Base-by-base conservation (phyloP, 2,113 vertebrate genomes). In the Alethe diademata region DNA sequence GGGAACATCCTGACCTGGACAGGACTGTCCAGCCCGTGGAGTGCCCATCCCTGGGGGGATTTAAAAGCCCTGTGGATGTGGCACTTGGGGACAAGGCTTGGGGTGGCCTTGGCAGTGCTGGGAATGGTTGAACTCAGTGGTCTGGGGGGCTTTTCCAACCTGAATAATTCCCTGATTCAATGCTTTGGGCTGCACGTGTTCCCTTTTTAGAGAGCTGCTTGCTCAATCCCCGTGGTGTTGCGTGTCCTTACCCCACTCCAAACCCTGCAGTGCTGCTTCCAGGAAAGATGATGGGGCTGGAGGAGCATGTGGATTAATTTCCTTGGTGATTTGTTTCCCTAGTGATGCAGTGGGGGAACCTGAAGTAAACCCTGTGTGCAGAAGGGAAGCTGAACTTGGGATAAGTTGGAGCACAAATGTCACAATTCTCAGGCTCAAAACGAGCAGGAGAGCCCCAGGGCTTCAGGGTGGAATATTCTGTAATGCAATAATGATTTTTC, bases 141-240 rank as follows among this genome's bases (percentile, higher is more conserved):
- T 11, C n/a, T 8, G n/a, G 14, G 14, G 40, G 20, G n/a, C 4
- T 61, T 82, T 76, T 48, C 25, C 87, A 42, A 0, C 40, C 62
- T 31, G 0, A 16, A 1, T 12, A 3, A 9, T 53, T 69, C 40
- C 62, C n/a, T 8, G 20, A 26, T 36, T 19, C 54, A 10, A 0
- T 17, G 50, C 36, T 51, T 9, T 24, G 11, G 78, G 42, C 11
- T 6, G 40, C 22, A 0, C 0, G 0, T 7, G 33, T 18, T 51
- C 8, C 23, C 28, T 33, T 43, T 23, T 11, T 2, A 8, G 43
- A 6, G 51, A 60, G 48, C 48, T 84, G 43, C 38, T 48, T 14
- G 0, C 8, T 25, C 48, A 0, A 0, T 1, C 5, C 2, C 11
- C 2, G 2, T 6, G 2, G 0, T 9, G 0, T 3, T 35, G 12